A percentile compares a stretch with the other conserved stretches of the same genome.
Evolutionary conservation across 2,888 invertebrate genomes (phyloP).

Genomic region (Schizotus pectinicornis): DNA sequence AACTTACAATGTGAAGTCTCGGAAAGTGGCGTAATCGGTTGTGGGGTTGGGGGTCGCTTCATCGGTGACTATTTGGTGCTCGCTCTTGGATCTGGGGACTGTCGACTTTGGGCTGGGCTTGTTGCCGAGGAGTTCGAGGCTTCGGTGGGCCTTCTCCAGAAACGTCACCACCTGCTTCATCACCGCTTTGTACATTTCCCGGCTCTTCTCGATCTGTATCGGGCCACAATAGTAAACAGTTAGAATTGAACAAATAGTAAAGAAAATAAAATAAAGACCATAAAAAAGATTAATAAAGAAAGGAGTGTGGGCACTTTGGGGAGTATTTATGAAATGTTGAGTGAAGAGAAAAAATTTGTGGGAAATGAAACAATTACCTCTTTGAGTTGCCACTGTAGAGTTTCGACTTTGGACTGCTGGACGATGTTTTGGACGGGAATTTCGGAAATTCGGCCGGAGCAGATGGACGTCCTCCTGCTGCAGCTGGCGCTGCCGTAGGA

Average conservation of each 20-base stretch:
- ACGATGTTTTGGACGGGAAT: constrained; percentile 66
- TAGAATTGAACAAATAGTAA: not conserved
- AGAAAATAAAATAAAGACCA: not conserved
- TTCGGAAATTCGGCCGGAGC: constrained; percentile 49
- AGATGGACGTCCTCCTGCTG: constrained; percentile 41
- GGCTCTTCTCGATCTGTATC: constrained; percentile 71
- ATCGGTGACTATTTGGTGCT: constrained; percentile 57
- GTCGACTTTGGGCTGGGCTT: constrained; percentile 50
- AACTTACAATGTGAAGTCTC: constrained; percentile 66
- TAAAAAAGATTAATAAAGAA: no score
- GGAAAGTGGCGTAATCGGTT: constrained; percentile 58
- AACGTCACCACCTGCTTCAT: constrained; percentile 75
- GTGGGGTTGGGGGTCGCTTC: constrained; percentile 15
- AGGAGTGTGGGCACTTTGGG: no score
- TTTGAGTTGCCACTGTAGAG: constrained; percentile 74
- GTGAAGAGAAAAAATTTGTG: constrained; percentile 1
- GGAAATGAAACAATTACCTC: constrained; percentile 62
- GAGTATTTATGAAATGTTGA: no score
- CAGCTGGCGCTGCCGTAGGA: constrained; percentile 35
- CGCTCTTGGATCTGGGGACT: constrained; percentile 62
- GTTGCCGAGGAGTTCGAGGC: constrained; percentile 63
- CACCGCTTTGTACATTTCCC: constrained; percentile 76
- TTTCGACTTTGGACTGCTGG: constrained; percentile 71
- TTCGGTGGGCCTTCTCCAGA: constrained; percentile 71
- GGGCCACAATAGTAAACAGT: constrained; percentile 3